Evolutionary conservation across 2,113 vertebrate species (phyloP).

Genomic region (Notiomystis cincta): DNA sequence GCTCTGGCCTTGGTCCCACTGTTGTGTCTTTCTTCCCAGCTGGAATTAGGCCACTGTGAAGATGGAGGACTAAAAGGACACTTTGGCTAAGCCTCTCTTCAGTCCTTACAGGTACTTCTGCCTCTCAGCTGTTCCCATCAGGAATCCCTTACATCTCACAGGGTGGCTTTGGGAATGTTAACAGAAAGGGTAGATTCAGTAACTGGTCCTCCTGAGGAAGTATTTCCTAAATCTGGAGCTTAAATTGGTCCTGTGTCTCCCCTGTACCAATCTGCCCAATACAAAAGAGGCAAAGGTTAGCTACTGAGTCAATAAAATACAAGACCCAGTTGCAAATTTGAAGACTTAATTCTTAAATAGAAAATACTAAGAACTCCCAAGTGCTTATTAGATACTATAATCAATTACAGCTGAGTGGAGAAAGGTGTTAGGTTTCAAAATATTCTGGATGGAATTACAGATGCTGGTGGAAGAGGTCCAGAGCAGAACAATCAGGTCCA

Average conservation of each 20-base stretch:
- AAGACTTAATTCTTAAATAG: neutral
- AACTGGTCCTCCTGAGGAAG: neutral
- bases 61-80: neutral
- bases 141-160: neutral
- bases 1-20: neutral
- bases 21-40: neutral
- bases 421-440: neutral
- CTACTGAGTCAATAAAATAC: neutral
- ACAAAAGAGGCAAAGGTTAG: neutral
- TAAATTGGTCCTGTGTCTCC: neutral
- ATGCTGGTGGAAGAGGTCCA: neutral
- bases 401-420: neutral
- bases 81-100: neutral
- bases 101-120: neutral
- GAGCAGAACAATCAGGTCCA: neutral
- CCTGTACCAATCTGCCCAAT: neutral
- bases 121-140: neutral
- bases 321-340: neutral
- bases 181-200: neutral
- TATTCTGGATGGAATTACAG: neutral
- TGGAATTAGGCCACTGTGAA: neutral
- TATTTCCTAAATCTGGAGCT: neutral
- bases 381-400: neutral
- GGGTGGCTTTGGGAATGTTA: neutral
- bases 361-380: neutral